Evolutionary conservation across 2,113 vertebrate species (phyloP).

Genomic region (Zingel zingel): DNA sequence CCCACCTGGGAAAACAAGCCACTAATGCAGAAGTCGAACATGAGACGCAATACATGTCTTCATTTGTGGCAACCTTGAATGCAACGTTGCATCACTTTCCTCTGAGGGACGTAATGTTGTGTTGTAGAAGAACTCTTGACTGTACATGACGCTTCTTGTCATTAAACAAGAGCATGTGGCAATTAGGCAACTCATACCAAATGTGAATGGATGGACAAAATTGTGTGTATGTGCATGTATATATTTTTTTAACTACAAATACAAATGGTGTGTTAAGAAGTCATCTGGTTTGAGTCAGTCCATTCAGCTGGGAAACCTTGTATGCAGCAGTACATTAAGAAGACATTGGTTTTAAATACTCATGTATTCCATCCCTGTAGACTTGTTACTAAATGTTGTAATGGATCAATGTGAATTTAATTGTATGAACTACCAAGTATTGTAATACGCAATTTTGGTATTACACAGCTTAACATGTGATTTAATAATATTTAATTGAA

Average conservation of each 20-base stretch:
- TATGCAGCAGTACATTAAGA: not conserved
- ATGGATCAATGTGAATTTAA: not conserved
- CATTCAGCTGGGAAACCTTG: not conserved
- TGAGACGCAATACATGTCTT: constrained; percentile 50
- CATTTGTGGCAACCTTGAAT: constrained; percentile 65
- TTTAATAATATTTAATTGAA: not conserved
- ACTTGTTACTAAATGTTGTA: not conserved
- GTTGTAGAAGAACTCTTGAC: constrained; percentile 6
- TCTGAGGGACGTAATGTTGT: constrained; percentile 50
- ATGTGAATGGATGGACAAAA: not conserved
- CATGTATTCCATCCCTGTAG: not conserved
- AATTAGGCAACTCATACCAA: not conserved
- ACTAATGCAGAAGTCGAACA: constrained; percentile 23
- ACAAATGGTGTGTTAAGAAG: not conserved
- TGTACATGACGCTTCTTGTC: not conserved
- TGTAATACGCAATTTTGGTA: not conserved
- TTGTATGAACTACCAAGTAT: not conserved
- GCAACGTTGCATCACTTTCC: constrained; percentile 72
- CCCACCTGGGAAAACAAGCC: constrained; percentile 55
- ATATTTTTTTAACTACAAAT: not conserved
- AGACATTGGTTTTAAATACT: constrained; percentile 1
- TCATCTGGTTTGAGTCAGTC: not conserved
- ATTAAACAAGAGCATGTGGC: constrained; percentile 15
- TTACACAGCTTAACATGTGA: not conserved
- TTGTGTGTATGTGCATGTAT: too few species aligned